These are phyloP conservation scores for Drosophila repleta DNA, from an alignment of 1,140 invertebrate genomes.

Conservation along the genomic window DNA sequence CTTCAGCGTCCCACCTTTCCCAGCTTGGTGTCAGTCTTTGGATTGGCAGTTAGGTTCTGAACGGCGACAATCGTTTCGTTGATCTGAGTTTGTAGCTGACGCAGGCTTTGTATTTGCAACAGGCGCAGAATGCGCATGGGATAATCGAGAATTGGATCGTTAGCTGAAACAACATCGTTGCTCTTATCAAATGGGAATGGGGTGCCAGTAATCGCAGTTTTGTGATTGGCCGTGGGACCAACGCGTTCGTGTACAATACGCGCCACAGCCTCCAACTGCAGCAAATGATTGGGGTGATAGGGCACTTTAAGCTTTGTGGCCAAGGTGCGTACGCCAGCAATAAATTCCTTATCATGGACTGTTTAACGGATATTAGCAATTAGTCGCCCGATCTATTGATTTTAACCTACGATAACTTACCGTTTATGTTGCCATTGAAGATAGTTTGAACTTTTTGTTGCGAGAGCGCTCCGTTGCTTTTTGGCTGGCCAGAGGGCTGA, in stretches of 20 bases:
- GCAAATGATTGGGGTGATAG: slow-evolving; percentile 91
- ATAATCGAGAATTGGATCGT: slow-evolving; percentile 89
- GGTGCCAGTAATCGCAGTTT: slow-evolving; percentile 88
- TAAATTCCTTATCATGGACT: slow-evolving; percentile 94
- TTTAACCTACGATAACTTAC: slow-evolving; percentile 86
- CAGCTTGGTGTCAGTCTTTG: slow-evolving; percentile 97
- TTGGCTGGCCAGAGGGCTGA: slow-evolving; percentile 84
- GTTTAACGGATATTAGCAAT: slow-evolving; percentile 80
- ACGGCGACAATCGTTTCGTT: slow-evolving; percentile 97
- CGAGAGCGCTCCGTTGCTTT: slow-evolving; percentile 82
- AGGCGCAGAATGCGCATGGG: slow-evolving; percentile 93
- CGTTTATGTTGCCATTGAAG: slow-evolving; percentile 82
- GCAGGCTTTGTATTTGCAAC: slow-evolving; percentile 95
- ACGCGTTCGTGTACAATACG: slow-evolving; percentile 88
- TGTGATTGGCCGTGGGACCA: slow-evolving; percentile 87
- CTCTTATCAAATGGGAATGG: slow-evolving; percentile 87
- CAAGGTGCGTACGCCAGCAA: slow-evolving; percentile 90
- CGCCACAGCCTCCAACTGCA: slow-evolving; percentile 90
- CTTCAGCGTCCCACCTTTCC: slow-evolving; percentile 92
- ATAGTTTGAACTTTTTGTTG: slow-evolving; percentile 55
- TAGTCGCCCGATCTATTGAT: slow-evolving; percentile 91
- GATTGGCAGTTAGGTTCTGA: slow-evolving; percentile 97
- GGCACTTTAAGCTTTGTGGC: slow-evolving; percentile 92
- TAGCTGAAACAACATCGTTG: slow-evolving; percentile 83
- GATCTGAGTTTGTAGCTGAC: slow-evolving; percentile 96